Percentiles rank a stretch among this genome's conserved stretches.
These are phyloP conservation scores for Rhea americana DNA, from an alignment of 2,113 vertebrate genomes.

Conservation along the genomic window DNA sequence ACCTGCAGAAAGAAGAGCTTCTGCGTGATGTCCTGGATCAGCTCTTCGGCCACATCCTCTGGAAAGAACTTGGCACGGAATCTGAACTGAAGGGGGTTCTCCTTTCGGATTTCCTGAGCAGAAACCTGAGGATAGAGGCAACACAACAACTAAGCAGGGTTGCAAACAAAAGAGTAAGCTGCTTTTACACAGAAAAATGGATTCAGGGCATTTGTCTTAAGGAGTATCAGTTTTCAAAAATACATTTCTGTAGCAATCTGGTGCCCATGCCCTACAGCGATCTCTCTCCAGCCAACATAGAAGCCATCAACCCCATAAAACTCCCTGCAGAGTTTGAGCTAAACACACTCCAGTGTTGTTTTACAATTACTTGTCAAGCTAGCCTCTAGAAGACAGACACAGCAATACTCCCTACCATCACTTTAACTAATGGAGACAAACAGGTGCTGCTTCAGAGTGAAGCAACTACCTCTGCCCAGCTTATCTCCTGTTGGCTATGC, in stretches of 20 bases:
- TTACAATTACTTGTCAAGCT: neutral
- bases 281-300: neutral
- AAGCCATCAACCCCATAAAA: neutral
- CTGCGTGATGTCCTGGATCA: slow-evolving; percentile 96
- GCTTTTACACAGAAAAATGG: neutral
- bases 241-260: neutral
- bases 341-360: neutral
- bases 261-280: neutral
- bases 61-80: slow-evolving; percentile 96
- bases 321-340: neutral
- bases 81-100: slow-evolving; percentile 92
- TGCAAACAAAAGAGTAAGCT: neutral
- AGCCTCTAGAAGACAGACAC: neutral
- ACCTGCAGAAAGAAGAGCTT: slow-evolving; percentile 97
- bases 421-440: neutral
- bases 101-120: slow-evolving; percentile 92
- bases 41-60: slow-evolving; percentile 91
- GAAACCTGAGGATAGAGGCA: slow-evolving; percentile 80
- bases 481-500: neutral
- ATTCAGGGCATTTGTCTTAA: neutral
- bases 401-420: neutral
- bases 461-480: neutral
- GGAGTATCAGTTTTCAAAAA: neutral
- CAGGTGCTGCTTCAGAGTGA: neutral
- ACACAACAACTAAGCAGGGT: neutral